A percentile compares a stretch with the other conserved stretches of the same genome.
These are phyloP conservation scores for Actenoides hombroni DNA, from an alignment of 2,113 vertebrate genomes.

Conservation along the genomic window DNA sequence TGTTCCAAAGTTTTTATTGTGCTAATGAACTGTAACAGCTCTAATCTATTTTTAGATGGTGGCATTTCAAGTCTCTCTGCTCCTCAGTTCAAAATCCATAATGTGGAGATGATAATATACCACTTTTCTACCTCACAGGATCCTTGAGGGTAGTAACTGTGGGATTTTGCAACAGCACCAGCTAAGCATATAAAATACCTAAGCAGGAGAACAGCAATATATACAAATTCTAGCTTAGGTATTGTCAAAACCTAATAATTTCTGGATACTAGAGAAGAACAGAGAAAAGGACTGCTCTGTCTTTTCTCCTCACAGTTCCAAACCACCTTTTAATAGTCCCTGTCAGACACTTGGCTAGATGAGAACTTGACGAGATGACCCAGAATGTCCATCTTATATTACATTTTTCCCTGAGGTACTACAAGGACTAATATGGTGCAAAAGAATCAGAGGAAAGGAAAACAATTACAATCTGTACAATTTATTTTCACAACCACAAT, in stretches of 20 bases:
- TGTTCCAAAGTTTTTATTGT: conserved; percentile 64
- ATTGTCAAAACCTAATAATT: background rate
- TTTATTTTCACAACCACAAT: background rate
- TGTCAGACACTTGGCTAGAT: background rate
- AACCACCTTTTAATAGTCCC: background rate
- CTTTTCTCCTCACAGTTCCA: background rate
- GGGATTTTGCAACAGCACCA: background rate
- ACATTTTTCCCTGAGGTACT: background rate
- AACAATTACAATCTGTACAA: background rate
- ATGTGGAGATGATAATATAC: conserved; percentile 18
- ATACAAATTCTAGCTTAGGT: background rate
- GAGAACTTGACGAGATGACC: background rate
- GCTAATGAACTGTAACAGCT: conserved; percentile 56
- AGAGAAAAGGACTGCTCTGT: background rate
- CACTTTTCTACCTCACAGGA: conserved; percentile 11
- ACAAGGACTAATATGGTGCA: background rate
- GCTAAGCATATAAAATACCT: background rate
- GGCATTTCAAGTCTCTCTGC: conserved; percentile 49
- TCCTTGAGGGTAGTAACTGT: background rate
- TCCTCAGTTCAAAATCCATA: conserved; percentile 45
- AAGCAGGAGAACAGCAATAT: background rate
- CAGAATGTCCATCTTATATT: background rate
- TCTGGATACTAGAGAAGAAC: background rate
- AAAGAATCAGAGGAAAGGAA: background rate
- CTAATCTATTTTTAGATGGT: conserved; percentile 60